Evolutionary conservation across 2,113 vertebrate species (phyloP).

Genomic region (Myocastor coypus): DNA sequence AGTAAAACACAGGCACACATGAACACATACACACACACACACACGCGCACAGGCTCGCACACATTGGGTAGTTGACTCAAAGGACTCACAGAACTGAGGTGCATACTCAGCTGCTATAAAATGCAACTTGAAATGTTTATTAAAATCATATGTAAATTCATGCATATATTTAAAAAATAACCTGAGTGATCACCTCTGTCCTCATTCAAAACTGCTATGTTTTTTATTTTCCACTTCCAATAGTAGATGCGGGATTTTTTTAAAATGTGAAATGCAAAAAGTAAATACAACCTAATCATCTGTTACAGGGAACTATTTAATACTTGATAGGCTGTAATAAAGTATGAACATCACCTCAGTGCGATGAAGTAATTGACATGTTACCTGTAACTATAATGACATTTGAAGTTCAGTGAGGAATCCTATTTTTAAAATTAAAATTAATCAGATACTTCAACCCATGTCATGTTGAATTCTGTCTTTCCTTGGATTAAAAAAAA

Average conservation of each 20-base stretch:
- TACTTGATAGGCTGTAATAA: neutral
- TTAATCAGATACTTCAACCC: neutral
- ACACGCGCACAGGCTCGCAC: neutral
- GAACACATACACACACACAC: neutral
- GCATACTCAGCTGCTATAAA: neutral
- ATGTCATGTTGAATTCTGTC: neutral
- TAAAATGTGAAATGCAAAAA: neutral
- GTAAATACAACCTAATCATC: neutral
- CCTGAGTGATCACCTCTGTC: neutral
- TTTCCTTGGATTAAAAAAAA: neutral
- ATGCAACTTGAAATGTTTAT: neutral
- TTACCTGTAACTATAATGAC: neutral
- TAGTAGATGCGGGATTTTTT: neutral
- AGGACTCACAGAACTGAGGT: neutral
- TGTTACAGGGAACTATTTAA: neutral
- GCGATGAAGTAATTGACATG: neutral
- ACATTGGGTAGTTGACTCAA: neutral
- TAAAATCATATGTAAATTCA: neutral
- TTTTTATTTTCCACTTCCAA: neutral
- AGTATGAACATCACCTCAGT: neutral
- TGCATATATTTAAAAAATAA: neutral
- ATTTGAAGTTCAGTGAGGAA: neutral
- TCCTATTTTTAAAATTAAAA: slow-evolving; percentile 13
- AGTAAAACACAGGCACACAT: neutral
- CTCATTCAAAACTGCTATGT: neutral